A percentile compares a stretch with the other conserved stretches of the same genome.
These are phyloP conservation scores for Agonum fuliginosum DNA, from an alignment of 2,888 invertebrate species.

Conservation along the genomic window DNA sequence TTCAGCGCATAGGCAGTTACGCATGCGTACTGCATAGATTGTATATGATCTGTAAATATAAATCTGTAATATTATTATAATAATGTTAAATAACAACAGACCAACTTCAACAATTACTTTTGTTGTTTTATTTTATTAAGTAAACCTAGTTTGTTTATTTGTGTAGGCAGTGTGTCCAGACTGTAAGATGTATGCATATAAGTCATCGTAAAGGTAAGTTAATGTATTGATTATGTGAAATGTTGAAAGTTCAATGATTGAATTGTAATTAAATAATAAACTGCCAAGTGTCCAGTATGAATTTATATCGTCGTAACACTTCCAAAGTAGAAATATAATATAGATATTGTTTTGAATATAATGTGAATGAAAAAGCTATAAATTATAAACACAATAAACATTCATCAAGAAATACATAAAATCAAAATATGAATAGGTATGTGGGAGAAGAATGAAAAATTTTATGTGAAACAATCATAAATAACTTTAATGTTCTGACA, in stretches of 20 bases:
- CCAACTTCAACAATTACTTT: constrained; percentile 65
- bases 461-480: neutral
- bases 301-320: neutral
- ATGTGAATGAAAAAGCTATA: neutral
- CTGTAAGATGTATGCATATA: no score
- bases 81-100: constrained; percentile 71
- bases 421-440: constrained; percentile 19
- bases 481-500: constrained; percentile 13
- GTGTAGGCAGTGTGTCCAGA: neutral
- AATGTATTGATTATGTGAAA: no score
- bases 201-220: no score
- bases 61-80: constrained; percentile 70
- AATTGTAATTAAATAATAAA: no score
- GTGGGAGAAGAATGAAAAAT: neutral
- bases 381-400: neutral
- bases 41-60: constrained; percentile 71
- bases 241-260: no score
- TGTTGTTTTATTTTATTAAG: constrained; percentile 61
- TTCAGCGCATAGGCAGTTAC: constrained; percentile 27
- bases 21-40: constrained; percentile 64
- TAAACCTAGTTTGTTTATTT: neutral
- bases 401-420: constrained; percentile 26
- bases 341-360: neutral
- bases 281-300: neutral
- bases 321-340: neutral